Evolutionary conservation across 35 echinoderm and acorn worm genomes (phyloP).

Genomic region (Anneissia japonica): DNA sequence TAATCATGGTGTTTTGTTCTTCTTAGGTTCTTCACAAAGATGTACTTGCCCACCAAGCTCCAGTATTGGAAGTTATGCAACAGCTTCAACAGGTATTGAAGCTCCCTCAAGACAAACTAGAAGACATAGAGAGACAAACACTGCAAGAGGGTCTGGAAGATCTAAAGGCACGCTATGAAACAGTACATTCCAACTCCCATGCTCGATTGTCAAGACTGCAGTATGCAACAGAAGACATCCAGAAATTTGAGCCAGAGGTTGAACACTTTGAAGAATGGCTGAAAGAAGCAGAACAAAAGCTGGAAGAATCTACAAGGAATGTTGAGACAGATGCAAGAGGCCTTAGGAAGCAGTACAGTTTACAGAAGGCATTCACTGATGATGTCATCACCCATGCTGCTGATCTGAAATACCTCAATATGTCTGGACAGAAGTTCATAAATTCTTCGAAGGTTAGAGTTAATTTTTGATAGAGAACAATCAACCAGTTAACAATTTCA

Average conservation of each 20-base stretch:
- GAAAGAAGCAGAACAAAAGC: slow-evolving; percentile 59
- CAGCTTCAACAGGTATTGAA: slow-evolving; percentile 79
- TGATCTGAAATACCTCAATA: slow-evolving; percentile 93
- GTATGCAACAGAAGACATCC: slow-evolving; percentile 69
- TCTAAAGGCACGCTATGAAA: slow-evolving; percentile 79
- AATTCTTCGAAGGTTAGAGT: slow-evolving; percentile 80
- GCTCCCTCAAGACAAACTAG: slow-evolving; percentile 63
- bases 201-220: slow-evolving; percentile 57
- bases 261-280: slow-evolving; percentile 66
- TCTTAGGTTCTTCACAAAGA: slow-evolving; percentile 70
- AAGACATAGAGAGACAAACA: slow-evolving; percentile 37
- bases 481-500: too few relatives aligned
- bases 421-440: slow-evolving; percentile 90
- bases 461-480: too few relatives aligned
- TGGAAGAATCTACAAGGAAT: slow-evolving; percentile 54
- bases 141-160: slow-evolving; percentile 43
- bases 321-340: slow-evolving; percentile 62
- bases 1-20: too few relatives aligned
- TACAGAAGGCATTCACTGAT: slow-evolving; percentile 70
- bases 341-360: slow-evolving; percentile 63
- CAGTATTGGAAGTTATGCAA: slow-evolving; percentile 69
- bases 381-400: slow-evolving; percentile 81
- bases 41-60: slow-evolving; percentile 80
- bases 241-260: slow-evolving; percentile 74
- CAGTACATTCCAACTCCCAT: slow-evolving; percentile 68